phyloP scores from a whole-genome alignment of 2,113 vertebrate species.

The Tympanuchus pallidicinctus region DNA sequence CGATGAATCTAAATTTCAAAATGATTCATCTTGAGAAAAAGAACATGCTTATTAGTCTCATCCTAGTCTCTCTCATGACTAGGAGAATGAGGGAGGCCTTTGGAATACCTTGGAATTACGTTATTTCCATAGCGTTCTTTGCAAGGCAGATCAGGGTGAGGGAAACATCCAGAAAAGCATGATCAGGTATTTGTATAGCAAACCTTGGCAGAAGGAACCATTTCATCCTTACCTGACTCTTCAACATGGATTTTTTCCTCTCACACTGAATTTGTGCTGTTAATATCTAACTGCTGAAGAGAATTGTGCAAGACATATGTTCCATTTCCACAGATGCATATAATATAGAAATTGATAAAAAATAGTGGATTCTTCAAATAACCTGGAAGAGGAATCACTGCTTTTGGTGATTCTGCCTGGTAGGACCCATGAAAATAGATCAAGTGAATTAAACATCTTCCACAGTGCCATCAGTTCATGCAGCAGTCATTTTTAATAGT shows the following conservation, averaged over 20 bases:
- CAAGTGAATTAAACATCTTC: background rate
- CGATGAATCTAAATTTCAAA: background rate
- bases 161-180: background rate
- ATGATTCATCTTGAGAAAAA: background rate
- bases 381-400: background rate
- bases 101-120: background rate
- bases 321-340: background rate
- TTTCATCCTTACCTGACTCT: background rate
- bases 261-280: background rate
- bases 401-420: background rate
- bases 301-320: background rate
- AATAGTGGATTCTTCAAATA: background rate
- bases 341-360: background rate
- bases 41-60: background rate
- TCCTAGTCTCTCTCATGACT: background rate
- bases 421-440: background rate
- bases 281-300: background rate
- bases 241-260: background rate
- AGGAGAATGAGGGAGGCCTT: background rate
- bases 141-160: background rate
- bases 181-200: background rate
- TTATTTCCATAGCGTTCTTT: background rate
- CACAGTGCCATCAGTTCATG: background rate
- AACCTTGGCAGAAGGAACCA: background rate
- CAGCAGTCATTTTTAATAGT: constrained; percentile 11